Percentiles rank a stretch among this genome's conserved stretches.
Conservation (phyloP, 2,888 invertebrate genomes). For the Oscheius sp. region DNA sequence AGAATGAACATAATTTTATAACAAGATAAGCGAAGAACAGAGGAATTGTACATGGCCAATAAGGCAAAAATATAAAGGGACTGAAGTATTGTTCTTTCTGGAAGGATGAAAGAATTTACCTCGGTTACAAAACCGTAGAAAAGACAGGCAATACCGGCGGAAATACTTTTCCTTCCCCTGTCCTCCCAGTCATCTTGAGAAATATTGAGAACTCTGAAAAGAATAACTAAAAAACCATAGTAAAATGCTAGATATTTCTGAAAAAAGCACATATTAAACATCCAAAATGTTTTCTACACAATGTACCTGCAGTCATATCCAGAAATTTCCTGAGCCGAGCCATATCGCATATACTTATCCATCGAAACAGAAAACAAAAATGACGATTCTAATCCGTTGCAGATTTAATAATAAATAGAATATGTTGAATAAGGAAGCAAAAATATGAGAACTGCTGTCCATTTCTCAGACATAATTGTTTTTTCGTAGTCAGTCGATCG, state of each 20-base stretch:
- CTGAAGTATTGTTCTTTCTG: not conserved
- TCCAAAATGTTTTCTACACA: no score
- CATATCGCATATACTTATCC: slow-evolving; percentile 1
- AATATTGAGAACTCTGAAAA: no score
- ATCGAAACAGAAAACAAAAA: not conserved
- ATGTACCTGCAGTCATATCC: slow-evolving; percentile 3
- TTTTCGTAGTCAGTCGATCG: no score
- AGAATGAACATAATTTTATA: slow-evolving; percentile 16
- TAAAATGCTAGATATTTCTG: not conserved
- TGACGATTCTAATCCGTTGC: no score
- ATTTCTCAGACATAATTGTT: no score
- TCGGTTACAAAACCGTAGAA: not conserved
- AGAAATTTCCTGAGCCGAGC: slow-evolving; percentile 3
- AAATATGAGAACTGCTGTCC: no score
- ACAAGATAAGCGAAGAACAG: not conserved
- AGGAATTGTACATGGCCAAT: not conserved
- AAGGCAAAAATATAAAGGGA: slow-evolving; percentile 8
- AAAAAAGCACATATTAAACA: not conserved
- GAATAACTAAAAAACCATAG: no score
- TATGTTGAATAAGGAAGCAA: no score
- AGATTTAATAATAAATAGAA: no score
- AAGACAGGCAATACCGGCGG: not conserved
- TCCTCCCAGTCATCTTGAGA: not conserved
- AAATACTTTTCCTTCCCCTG: not conserved
- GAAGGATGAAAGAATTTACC: not conserved